Percentiles rank a stretch among this genome's conserved stretches.
phyloP scores from a whole-genome alignment of 1,140 invertebrate species.

The Araneus ventricosus region DNA sequence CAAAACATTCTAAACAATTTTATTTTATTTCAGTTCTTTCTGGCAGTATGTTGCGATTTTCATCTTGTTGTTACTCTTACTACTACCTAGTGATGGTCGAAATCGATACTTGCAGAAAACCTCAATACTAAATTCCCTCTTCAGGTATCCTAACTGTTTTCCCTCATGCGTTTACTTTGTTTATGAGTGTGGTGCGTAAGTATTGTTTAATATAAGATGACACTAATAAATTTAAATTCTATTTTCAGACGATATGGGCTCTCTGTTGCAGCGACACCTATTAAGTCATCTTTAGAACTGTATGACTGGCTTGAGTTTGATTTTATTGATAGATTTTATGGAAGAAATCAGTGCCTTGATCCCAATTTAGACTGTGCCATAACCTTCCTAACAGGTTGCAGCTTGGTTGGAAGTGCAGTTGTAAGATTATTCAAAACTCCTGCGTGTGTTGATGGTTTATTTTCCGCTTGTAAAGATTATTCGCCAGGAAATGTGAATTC shows the following conservation, averaged over 20 bases:
- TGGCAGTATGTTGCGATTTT: constrained; percentile 20
- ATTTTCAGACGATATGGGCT: neutral
- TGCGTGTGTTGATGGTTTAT: neutral
- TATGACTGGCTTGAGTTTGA: constrained; percentile 50
- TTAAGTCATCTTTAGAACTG: neutral
- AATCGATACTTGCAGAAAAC: constrained; percentile 32
- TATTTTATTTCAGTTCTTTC: constrained; percentile 36
- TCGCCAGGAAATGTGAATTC: neutral
- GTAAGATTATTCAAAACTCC: constrained; percentile 9
- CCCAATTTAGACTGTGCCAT: constrained; percentile 22
- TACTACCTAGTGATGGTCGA: neutral
- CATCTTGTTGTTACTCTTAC: neutral
- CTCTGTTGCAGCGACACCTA: neutral
- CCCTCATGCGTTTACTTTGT: too few species aligned
- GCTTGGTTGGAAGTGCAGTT: neutral
- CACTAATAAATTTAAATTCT: constrained; percentile 1
- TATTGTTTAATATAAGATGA: neutral
- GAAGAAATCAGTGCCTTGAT: neutral
- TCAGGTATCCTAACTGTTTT: constrained; percentile 48
- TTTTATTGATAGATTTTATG: constrained; percentile 34
- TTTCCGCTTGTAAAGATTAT: neutral
- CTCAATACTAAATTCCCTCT: constrained; percentile 49
- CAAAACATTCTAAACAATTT: too few species aligned
- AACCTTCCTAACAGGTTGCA: neutral
- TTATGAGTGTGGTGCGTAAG: too few species aligned